A percentile compares a stretch with the other conserved stretches of the same genome.
Evolutionary conservation across 1,140 invertebrate species (phyloP).

Genomic region (Epicauta chinensis): DNA sequence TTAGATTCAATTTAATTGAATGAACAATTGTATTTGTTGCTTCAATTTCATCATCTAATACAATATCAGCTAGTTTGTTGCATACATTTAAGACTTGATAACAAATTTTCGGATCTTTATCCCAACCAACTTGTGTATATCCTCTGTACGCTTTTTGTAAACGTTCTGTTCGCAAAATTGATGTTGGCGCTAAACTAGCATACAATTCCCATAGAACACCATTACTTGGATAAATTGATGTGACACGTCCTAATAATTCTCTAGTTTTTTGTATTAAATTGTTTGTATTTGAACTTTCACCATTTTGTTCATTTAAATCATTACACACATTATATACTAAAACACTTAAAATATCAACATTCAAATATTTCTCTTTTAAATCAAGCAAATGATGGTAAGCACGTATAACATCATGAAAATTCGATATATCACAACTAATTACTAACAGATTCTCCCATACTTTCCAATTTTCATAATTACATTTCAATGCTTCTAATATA

Average conservation of each 20-base stretch:
- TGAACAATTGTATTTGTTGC: constrained; percentile 30
- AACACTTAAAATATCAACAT: constrained; percentile 69
- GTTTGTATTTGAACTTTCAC: constrained; percentile 43
- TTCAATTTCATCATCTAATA: constrained; percentile 30
- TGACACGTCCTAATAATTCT: constrained; percentile 77
- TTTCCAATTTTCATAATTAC: constrained; percentile 93
- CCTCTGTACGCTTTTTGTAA: constrained; percentile 55
- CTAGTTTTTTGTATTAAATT: constrained; percentile 57
- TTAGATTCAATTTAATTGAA: constrained; percentile 37
- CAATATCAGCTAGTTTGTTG: constrained; percentile 33
- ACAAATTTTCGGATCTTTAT: constrained; percentile 49
- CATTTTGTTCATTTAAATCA: constrained; percentile 38
- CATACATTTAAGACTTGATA: constrained; percentile 42
- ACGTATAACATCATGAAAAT: constrained; percentile 72
- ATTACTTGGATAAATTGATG: constrained; percentile 59
- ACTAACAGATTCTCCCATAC: constrained; percentile 93
- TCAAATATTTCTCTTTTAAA: constrained; percentile 73
- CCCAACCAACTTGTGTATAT: constrained; percentile 55
- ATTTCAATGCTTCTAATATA: constrained; percentile 84
- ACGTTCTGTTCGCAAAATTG: constrained; percentile 54
- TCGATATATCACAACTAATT: constrained; percentile 69
- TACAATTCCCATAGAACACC: constrained; percentile 74
- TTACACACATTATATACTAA: constrained; percentile 63
- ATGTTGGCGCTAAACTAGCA: constrained; percentile 59
- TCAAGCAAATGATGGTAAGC: constrained; percentile 81